Evolutionary conservation across 2,113 vertebrate species (phyloP), one percentile per base, ranked within the genome.

Genomic region (Phalacrocorax brasilianus): DNA sequence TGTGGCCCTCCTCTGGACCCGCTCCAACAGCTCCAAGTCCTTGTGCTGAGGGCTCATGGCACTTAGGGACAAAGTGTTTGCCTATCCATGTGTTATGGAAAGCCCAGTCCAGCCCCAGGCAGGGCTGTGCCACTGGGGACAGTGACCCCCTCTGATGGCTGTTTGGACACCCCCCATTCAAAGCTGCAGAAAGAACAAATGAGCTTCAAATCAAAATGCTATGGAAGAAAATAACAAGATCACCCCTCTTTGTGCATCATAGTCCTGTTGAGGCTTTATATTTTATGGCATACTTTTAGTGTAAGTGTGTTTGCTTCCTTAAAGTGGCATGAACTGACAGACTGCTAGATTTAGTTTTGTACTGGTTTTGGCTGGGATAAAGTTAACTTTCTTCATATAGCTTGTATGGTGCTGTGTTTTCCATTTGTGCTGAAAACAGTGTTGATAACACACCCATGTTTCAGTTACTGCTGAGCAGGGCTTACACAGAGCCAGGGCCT

Each of bases 51-150:
- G 14, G 44, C 44, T 27, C 38, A 13, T 35, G 33, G 45, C 0
- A 0, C 15, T 21, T 59, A 44, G 23, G 12, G 30, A 53, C 28
- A 59, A 33, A 0, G 0, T 24, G 28, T 20, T 47, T 59, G 10
- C 20, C 49, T 80, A 26, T 19, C 8, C 10, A 44, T 1, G 0
- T 45, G 12, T 21, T 65, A 4, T 59, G 30, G 63, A 76, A 11
- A 38, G 26, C 24, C 3, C 2, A 1, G 1, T 45, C 33, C 38
- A 66, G 45, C 15, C 22, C 14, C 44, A 66, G 12, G 15, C 45
- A 15, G 35, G 44, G 4, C 20, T 52, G 27, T 71, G 65, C 8
- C 33, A n/a, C 65, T 58, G 5, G 12, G 7, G 20, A 0, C 11
- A 9, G 26, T 47, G 6, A 38, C 38, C 5, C 8, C 20, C 26